Conservation (phyloP, 2,797 vertebrate species). For the Malurus splendens region DNA sequence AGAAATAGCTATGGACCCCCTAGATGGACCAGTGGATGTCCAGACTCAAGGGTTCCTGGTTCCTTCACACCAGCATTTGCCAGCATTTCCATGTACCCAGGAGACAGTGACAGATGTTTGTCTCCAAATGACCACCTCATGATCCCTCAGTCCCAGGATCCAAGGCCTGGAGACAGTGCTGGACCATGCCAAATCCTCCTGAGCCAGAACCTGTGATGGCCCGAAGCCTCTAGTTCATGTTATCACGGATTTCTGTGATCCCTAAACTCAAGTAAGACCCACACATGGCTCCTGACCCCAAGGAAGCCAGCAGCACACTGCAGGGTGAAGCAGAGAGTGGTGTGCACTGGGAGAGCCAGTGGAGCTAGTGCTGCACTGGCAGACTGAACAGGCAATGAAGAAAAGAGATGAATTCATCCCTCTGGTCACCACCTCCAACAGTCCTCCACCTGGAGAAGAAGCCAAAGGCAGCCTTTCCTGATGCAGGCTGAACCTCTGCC, state of each 20-base stretch:
- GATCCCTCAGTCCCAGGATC: not conserved
- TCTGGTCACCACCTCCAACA: not conserved
- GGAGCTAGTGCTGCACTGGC: not conserved
- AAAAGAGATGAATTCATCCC: not conserved
- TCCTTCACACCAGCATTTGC: not conserved
- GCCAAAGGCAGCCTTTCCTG: not conserved
- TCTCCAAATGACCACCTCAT: not conserved
- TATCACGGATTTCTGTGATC: not conserved
- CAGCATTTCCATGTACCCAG: not conserved
- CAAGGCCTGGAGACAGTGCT: not conserved
- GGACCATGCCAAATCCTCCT: not conserved
- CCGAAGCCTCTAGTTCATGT: fast-evolving
- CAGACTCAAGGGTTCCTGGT: not conserved
- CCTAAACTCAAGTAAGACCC: not conserved
- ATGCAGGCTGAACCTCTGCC: not conserved
- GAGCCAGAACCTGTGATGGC: not conserved
- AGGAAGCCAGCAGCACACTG: not conserved
- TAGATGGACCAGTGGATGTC: not conserved
- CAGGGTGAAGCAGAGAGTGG: not conserved
- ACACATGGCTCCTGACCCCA: fast-evolving
- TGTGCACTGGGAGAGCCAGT: not conserved
- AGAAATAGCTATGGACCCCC: not conserved
- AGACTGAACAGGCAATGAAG: not conserved
- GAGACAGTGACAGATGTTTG: not conserved
- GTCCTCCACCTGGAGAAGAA: not conserved